phyloP scores from a whole-genome alignment of 2,888 invertebrate species.

The Strigamia transsilvanica region DNA sequence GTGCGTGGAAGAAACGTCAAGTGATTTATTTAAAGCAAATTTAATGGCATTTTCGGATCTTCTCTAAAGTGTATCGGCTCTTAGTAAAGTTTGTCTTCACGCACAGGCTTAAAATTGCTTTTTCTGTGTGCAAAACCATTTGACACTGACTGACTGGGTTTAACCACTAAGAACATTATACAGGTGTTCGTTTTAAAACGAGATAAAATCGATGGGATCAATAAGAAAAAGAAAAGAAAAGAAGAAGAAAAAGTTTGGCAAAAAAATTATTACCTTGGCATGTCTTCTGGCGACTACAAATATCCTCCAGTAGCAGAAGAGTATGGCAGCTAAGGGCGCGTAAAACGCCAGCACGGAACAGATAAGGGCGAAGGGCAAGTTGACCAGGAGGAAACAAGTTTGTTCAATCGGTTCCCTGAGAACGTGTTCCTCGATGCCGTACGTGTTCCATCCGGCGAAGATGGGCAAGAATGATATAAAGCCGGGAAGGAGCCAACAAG shows the following conservation, averaged over 20 bases:
- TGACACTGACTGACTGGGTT: background rate
- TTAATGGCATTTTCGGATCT: conserved; percentile 16
- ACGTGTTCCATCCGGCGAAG: conserved; percentile 85
- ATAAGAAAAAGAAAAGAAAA: background rate
- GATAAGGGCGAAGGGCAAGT: conserved; percentile 86
- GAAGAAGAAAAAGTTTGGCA: background rate
- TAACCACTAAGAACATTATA: background rate
- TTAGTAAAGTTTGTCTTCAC: background rate
- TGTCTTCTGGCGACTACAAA: conserved; percentile 68
- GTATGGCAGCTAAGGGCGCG: conserved; percentile 96
- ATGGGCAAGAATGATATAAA: conserved; percentile 94
- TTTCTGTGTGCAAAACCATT: conserved; percentile 4
- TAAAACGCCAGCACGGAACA: conserved; percentile 77
- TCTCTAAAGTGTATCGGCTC: conserved; percentile 4
- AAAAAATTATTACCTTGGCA: conserved; percentile 51
- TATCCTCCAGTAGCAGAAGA: conserved; percentile 97
- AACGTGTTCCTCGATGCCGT: conserved; percentile 57
- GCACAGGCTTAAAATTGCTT: conserved; percentile 14
- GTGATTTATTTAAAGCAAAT: conserved; percentile 17
- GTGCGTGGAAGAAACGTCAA: background rate
- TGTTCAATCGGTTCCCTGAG: conserved; percentile 56
- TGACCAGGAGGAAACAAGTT: conserved; percentile 85
- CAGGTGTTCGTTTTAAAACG: conserved; percentile 16
- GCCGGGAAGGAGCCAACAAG: conserved; percentile 89
- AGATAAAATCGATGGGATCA: background rate